phyloP scores from a whole-genome alignment of 2,888 invertebrate species.

The Megastigmus dorsalis region DNA sequence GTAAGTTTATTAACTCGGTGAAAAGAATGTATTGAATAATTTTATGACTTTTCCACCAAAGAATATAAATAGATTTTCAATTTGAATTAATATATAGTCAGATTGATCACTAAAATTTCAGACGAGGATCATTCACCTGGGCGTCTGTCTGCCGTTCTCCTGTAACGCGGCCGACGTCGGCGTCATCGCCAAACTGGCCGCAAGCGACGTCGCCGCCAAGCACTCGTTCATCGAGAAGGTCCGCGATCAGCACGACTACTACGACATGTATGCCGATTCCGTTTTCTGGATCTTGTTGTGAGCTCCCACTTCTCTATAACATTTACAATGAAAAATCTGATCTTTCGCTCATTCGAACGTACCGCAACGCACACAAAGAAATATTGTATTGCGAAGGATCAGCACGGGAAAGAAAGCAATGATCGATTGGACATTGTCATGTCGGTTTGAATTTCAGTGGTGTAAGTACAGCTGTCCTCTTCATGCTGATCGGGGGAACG shows the following conservation, averaged over 20 bases:
- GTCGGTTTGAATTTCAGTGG: conserved; percentile 75
- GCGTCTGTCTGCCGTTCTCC: conserved; percentile 84
- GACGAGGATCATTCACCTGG: conserved; percentile 84
- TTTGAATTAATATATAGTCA: too few species aligned
- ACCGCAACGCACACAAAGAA: too few species aligned
- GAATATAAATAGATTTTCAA: too few species aligned
- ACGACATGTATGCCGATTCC: conserved; percentile 80
- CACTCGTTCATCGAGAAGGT: conserved; percentile 78
- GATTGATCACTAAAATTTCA: conserved; percentile 71
- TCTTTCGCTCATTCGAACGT: too few species aligned
- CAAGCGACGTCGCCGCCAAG: conserved; percentile 75
- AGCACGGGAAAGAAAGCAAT: too few species aligned
- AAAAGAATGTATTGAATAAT: too few species aligned
- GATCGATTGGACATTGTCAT: too few species aligned
- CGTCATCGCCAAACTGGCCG: conserved; percentile 72
- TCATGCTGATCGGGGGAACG: conserved; percentile 81
- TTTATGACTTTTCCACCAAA: too few species aligned
- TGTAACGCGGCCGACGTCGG: conserved; percentile 81
- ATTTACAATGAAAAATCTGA: too few species aligned
- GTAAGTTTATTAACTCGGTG: too few species aligned
- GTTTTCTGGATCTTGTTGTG: conserved; percentile 84
- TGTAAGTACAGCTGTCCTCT: conserved; percentile 76
- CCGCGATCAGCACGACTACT: conserved; percentile 81
- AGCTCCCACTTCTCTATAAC: too few species aligned
- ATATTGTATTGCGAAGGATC: too few species aligned